Conservation (phyloP, 2,113 vertebrate species). For the Micromys minutus region DNA sequence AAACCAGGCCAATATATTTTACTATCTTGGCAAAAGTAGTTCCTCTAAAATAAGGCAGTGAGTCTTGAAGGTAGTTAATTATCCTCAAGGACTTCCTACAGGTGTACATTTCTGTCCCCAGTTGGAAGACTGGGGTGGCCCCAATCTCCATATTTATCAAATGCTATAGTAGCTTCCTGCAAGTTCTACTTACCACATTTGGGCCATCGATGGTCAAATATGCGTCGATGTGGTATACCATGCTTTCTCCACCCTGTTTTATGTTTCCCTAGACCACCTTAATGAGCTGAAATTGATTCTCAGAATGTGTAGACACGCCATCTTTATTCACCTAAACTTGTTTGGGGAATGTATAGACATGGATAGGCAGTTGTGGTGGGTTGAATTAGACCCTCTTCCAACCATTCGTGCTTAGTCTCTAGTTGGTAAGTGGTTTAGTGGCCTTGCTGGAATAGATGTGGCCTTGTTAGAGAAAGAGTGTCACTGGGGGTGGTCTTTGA, state of each 20-base stretch:
- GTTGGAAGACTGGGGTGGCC: not conserved
- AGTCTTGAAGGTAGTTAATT: not conserved
- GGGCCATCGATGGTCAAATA: not conserved
- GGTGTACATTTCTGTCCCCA: not conserved
- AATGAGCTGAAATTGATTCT: too few species aligned
- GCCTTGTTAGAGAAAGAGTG: not conserved
- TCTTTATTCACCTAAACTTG: not conserved
- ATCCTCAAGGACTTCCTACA: not conserved
- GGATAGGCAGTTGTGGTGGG: not conserved
- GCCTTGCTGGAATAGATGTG: not conserved
- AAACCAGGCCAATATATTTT: constrained; percentile 18
- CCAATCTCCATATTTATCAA: not conserved
- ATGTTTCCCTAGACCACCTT: not conserved
- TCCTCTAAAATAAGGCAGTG: not conserved
- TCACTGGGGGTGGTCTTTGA: not conserved
- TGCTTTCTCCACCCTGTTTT: constrained; percentile 3
- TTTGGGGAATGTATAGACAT: not conserved
- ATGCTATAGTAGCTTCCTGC: not conserved
- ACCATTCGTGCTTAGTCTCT: not conserved
- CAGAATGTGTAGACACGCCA: not conserved
- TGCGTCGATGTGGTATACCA: not conserved
- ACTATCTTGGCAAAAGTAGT: not conserved
- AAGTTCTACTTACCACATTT: not conserved
- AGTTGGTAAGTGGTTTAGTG: not conserved
- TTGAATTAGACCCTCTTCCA: not conserved